These are phyloP conservation scores for Pandemis corylana DNA, from an alignment of 2,888 invertebrate genomes.

Conservation along the genomic window DNA sequence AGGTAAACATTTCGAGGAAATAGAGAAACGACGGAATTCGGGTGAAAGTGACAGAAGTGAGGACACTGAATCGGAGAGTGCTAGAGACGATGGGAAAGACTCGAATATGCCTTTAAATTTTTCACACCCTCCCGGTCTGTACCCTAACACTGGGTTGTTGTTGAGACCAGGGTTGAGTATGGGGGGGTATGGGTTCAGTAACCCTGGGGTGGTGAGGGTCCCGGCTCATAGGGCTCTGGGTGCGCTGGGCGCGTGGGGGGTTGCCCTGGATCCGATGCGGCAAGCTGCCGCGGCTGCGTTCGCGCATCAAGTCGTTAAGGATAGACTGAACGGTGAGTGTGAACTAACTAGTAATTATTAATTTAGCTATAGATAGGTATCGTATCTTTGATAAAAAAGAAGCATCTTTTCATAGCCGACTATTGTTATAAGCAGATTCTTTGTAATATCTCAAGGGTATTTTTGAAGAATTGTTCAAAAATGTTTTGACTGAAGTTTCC, in stretches of 20 bases:
- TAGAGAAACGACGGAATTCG: slow-evolving; percentile 81
- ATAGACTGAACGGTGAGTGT: slow-evolving; percentile 91
- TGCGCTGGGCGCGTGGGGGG: slow-evolving; percentile 83
- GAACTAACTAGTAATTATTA: neutral
- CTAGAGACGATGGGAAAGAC: slow-evolving; percentile 76
- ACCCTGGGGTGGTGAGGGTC: slow-evolving; percentile 92
- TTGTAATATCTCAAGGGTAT: no score
- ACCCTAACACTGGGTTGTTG: slow-evolving; percentile 72
- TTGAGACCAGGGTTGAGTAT: slow-evolving; percentile 78
- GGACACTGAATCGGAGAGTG: slow-evolving; percentile 82
- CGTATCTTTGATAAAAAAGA: no score
- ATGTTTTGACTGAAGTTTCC: no score
- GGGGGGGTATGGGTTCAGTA: slow-evolving; percentile 85
- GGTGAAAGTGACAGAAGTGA: slow-evolving; percentile 82
- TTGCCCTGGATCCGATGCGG: slow-evolving; percentile 87
- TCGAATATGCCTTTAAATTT: slow-evolving; percentile 72
- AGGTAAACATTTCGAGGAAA: slow-evolving; percentile 90
- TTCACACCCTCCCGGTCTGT: slow-evolving; percentile 74
- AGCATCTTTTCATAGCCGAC: no score
- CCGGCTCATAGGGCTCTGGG: slow-evolving; percentile 90
- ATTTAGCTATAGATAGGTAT: no score
- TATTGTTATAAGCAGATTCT: no score
- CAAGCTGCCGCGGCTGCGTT: slow-evolving; percentile 89
- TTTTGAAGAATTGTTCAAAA: no score
- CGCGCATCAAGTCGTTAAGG: slow-evolving; percentile 93